Evolutionary conservation across 1,140 invertebrate species (phyloP).

Genomic region (Drosophila asahinai): DNA sequence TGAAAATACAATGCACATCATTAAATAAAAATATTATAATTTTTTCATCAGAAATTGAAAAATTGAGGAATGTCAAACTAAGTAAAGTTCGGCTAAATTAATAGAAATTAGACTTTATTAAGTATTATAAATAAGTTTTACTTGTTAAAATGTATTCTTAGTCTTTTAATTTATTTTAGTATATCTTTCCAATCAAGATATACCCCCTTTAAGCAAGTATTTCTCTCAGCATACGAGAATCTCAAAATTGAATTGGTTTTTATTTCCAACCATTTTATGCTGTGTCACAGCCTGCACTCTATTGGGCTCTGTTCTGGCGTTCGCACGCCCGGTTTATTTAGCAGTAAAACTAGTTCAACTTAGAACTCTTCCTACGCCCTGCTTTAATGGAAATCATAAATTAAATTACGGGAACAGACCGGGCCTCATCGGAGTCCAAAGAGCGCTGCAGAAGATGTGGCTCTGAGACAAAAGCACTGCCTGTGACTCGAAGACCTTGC

Average conservation of each 20-base stretch:
- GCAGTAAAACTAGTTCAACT: conserved; percentile 67
- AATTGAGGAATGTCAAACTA: no score
- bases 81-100: no score
- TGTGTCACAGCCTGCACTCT: conserved; percentile 18
- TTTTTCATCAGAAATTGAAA: no score
- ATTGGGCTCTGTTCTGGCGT: background rate
- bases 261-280: background rate
- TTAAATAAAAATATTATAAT: no score
- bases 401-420: conserved; percentile 53
- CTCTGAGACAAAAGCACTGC: conserved; percentile 1
- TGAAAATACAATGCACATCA: no score
- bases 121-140: background rate
- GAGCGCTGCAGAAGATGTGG: conserved; percentile 15
- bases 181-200: background rate
- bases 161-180: background rate
- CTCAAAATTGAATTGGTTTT: background rate
- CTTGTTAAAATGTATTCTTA: background rate
- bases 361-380: conserved; percentile 55
- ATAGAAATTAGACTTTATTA: background rate
- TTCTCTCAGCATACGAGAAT: background rate
- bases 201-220: background rate
- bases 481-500: conserved; percentile 36
- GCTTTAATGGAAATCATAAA: conserved; percentile 69
- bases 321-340: conserved; percentile 46
- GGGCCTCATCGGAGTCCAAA: background rate